Base-by-base conservation (phyloP, 2,888 invertebrate genomes). In the Aphidius colemani region DNA sequence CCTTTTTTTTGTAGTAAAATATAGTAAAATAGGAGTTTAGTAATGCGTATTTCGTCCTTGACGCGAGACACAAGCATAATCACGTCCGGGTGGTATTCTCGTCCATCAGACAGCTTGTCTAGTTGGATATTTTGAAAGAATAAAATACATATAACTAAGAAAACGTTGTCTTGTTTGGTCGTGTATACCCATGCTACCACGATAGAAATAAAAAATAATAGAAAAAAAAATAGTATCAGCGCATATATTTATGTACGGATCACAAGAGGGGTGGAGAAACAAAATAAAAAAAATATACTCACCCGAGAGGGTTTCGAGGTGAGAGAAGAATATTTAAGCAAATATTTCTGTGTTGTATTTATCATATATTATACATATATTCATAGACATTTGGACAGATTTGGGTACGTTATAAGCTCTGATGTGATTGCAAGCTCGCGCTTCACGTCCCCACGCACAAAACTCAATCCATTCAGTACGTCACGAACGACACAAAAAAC, bases 351-450 rank as follows among this genome's bases (percentile, higher is more conserved):
- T 30, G 5, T 30, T 30, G 5, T 39, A 51, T 51, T 11, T 11
- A 11, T 8, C 10, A 11, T 46, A 46, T 48, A 10, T 40, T 51
- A 39, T 51, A 39, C n/a, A 30, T 50, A 9, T 50, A 50, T 50
- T 8, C 39, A 50, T 39, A 40, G 30, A 30, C 30, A 30, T 30
- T 30, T 30, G 5, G 30, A 30, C 30, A 30, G 30, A 30, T 30
- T 30, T 30, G 30, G 30, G 30, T 30, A 67, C 73, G 73, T 30
- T 30, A 30, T 80, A 79, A 80, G 78, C 79, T 74, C 74, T 66
- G 65, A 60, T 64, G 57, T 65, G 67, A 74, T 75, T 80, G 79
- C 79, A 67, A 68, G 67, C 74, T 78, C 78, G 78, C 74, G 78
- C 73, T 44, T 45, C 58, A 59, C 55, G 60, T 57, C 56, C 58